Evolutionary conservation across 2,888 invertebrate species (phyloP).

Genomic region (Pseudococcus jackbeardsleyi): DNA sequence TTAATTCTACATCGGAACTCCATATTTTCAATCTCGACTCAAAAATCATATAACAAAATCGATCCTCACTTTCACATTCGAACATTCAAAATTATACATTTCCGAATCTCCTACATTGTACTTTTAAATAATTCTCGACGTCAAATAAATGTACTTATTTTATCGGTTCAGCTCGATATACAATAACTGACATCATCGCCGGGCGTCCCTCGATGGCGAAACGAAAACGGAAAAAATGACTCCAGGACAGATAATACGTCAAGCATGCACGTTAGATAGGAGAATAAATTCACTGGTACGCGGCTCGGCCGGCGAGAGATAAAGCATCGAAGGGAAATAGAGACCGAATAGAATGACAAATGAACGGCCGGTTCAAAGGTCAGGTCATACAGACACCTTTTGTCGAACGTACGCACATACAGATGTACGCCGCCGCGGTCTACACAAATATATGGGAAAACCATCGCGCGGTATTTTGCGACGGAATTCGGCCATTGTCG

Average conservation of each 20-base stretch:
- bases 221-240: neutral
- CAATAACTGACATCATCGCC: neutral
- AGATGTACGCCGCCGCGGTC: neutral
- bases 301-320: neutral
- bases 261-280: neutral
- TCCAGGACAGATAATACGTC: slow-evolving; percentile 4
- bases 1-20: too few relatives aligned
- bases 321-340: slow-evolving; percentile 29
- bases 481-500: neutral
- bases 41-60: too few relatives aligned
- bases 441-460: neutral
- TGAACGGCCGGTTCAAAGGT: slow-evolving; percentile 29
- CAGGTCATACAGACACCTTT: slow-evolving; percentile 33
- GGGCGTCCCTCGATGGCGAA: neutral
- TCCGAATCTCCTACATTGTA: too few relatives aligned
- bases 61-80: too few relatives aligned
- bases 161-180: neutral
- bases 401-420: slow-evolving; percentile 13
- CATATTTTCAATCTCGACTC: too few relatives aligned
- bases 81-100: too few relatives aligned
- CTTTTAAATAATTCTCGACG: neutral
- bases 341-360: slow-evolving; percentile 40
- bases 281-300: neutral
- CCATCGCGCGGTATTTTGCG: neutral
- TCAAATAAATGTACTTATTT: neutral